These are phyloP conservation scores for Lepidurus packardi DNA, from an alignment of 1,140 invertebrate genomes.

Conservation along the genomic window DNA sequence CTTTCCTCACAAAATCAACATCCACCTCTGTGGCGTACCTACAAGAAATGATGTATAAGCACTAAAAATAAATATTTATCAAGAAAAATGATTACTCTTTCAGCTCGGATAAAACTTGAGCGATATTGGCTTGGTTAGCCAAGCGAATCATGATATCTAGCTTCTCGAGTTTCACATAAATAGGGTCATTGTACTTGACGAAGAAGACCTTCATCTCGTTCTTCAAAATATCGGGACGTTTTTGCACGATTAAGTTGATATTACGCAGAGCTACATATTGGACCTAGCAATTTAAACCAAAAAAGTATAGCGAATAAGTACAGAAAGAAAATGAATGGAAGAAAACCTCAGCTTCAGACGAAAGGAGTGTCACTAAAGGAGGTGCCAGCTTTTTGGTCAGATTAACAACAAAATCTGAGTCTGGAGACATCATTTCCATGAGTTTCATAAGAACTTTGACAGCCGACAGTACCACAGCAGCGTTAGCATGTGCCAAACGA, in stretches of 20 bases:
- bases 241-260: conserved; percentile 99
- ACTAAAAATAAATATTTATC: conserved; percentile 47
- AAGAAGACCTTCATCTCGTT: conserved; percentile 99
- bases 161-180: conserved; percentile 99
- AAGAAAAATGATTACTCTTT: conserved; percentile 61
- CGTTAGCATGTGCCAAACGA: conserved; percentile 95
- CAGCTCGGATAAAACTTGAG: conserved; percentile 95
- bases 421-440: conserved; percentile 91
- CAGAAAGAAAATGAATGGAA: background rate
- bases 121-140: conserved; percentile 96
- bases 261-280: conserved; percentile 98
- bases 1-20: conserved; percentile 99
- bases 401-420: conserved; percentile 89
- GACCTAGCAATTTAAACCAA: conserved; percentile 48
- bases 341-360: conserved; percentile 95
- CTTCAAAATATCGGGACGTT: conserved; percentile 96
- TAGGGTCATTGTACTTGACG: conserved; percentile 99
- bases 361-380: conserved; percentile 95
- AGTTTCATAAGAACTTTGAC: conserved; percentile 94
- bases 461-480: conserved; percentile 97
- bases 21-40: conserved; percentile 96
- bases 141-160: conserved; percentile 99
- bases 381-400: conserved; percentile 96
- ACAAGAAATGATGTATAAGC: conserved; percentile 37
- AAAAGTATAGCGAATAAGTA: background rate